Percentiles rank a stretch among this genome's conserved stretches.
Conservation (phyloP, 2,113 vertebrate species). For the Gobio gobio region DNA sequence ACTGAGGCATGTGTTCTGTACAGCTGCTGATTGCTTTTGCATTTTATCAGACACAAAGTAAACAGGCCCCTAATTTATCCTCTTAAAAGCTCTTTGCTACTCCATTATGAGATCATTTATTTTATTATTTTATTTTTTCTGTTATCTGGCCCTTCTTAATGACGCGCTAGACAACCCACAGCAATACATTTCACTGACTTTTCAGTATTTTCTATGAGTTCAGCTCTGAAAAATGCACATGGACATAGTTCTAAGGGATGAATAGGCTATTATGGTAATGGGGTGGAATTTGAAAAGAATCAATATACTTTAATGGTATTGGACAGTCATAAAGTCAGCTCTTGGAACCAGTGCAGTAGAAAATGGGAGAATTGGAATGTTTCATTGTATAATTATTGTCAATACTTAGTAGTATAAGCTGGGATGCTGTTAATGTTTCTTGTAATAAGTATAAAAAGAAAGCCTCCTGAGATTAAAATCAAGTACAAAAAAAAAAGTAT, state of each 20-base stretch:
- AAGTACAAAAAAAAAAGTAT: slow-evolving; percentile 40
- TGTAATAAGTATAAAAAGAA: slow-evolving; percentile 11
- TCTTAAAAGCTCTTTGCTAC: slow-evolving; percentile 50
- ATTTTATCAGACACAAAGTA: slow-evolving; percentile 43
- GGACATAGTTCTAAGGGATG: background rate
- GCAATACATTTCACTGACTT: background rate
- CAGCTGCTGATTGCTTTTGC: slow-evolving; percentile 61
- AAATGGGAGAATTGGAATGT: background rate
- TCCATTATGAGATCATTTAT: slow-evolving; percentile 57
- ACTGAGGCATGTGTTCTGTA: slow-evolving; percentile 58
- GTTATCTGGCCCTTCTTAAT: background rate
- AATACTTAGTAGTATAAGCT: background rate
- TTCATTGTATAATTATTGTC: slow-evolving; percentile 1
- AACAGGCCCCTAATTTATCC: slow-evolving; percentile 49
- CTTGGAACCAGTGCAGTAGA: background rate
- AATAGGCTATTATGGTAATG: background rate
- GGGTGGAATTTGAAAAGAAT: background rate
- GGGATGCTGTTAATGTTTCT: slow-evolving; percentile 6
- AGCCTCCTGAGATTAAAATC: slow-evolving; percentile 38
- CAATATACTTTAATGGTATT: background rate
- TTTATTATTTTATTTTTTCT: background rate
- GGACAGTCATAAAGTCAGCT: slow-evolving; percentile 24
- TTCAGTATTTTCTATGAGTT: background rate
- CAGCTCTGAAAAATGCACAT: background rate
- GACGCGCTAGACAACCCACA: background rate